Base-by-base conservation (phyloP, 2,888 invertebrate genomes). In the Dynastes tityus region DNA sequence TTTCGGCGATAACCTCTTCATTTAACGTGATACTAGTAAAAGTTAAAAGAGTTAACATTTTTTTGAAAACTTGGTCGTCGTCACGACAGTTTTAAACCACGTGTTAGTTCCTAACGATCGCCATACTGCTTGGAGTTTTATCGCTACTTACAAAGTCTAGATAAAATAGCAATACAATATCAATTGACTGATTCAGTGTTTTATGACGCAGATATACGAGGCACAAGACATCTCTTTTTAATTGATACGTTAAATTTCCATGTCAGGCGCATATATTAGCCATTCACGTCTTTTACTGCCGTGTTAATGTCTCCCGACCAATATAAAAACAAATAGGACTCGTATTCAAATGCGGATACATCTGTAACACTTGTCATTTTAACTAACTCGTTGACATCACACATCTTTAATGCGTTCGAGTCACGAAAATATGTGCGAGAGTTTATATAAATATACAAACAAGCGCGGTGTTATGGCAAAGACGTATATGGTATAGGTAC, bases 331-430 rank as follows among this genome's bases (percentile, higher is more conserved):
- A 65, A 65, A 8, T 55, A 22, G 22, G 55, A 8, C 55, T 22
- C 8, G 8, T 4, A 55, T 55, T 55, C 40, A 65, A 8, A 22
- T 22, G n/a, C 4, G 29, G 40, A 45, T 65, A 65, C 65, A 65
- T 65, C 16, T 40, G 65, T 65, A 22, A 65, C 65, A 65, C 45
- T 65, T 65, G 45, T 45, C 65, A 65, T 65, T 45, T 65, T 65
- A 65, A 65, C 65, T 22, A 55, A 22, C 55, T 16, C 55, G 55
- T 55, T 22, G 8, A 16, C 22, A 16, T 16, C 45, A 8, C 45
- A 45, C 45, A 45, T 45, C 9, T 45, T 8, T 45, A 45, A 55
- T 55, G 27, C 27, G 61, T 3, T 61, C 29, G 16, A 61, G 5
- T 61, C 9, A 61, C 61, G 22, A 27, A 27, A 61, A 9, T 11